Conservation (phyloP, 2,113 vertebrate species). For the Amphiprion ocellaris region DNA sequence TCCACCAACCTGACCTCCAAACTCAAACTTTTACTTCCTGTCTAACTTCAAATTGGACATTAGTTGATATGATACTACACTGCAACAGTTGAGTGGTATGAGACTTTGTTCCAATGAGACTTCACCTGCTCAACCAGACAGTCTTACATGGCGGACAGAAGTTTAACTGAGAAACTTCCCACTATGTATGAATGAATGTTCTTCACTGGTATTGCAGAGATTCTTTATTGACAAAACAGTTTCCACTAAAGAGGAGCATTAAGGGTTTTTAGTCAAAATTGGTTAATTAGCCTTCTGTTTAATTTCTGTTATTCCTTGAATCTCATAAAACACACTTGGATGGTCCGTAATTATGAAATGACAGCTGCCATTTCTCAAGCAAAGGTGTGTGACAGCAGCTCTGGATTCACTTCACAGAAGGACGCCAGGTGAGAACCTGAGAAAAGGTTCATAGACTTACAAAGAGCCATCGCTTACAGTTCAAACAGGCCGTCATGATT, state of each 20-base stretch:
- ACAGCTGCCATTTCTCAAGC: constrained; percentile 5
- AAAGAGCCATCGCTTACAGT: not conserved
- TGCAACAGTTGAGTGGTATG: no score
- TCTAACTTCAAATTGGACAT: no score
- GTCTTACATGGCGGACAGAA: no score
- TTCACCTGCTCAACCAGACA: no score
- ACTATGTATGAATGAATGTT: not conserved
- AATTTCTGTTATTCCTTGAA: not conserved
- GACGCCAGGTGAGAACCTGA: not conserved
- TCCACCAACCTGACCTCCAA: no score
- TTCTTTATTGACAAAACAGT: not conserved
- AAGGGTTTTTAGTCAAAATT: not conserved
- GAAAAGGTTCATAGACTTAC: not conserved
- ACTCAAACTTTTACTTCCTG: no score
- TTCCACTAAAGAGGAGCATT: not conserved
- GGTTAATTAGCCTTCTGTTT: not conserved
- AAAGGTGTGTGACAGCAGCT: not conserved
- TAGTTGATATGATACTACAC: no score
- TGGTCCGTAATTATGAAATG: not conserved
- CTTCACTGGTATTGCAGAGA: not conserved
- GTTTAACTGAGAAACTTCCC: not conserved
- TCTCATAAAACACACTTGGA: not conserved
- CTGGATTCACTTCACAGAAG: not conserved
- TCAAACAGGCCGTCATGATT: constrained; percentile 10
- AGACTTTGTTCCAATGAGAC: no score